These are phyloP conservation scores for Samia ricini DNA, from an alignment of 1,140 invertebrate species.

Conservation along the genomic window DNA sequence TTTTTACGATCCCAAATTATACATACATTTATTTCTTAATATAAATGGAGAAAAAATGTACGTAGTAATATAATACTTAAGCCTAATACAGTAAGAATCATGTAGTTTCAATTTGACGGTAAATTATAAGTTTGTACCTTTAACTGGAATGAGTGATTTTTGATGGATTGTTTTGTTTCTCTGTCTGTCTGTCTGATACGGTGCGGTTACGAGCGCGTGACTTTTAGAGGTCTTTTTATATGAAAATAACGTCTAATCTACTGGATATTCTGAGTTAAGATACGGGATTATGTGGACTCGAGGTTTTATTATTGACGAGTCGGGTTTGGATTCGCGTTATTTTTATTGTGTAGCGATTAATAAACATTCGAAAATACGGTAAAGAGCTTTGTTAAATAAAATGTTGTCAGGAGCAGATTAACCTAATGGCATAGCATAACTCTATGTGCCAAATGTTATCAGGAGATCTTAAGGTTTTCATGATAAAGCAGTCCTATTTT, in stretches of 20 bases:
- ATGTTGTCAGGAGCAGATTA: no score
- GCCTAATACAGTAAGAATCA: not conserved
- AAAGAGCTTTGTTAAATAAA: no score
- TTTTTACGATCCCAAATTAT: conserved; percentile 41
- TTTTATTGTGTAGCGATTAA: no score
- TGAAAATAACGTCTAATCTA: not conserved
- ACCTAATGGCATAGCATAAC: no score
- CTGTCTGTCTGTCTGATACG: conserved; percentile 22
- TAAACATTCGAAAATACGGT: no score
- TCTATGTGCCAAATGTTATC: no score
- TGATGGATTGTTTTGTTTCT: conserved; percentile 28
- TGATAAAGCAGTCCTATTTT: no score
- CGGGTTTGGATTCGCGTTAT: not conserved
- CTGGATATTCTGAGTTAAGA: not conserved
- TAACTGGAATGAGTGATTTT: conserved; percentile 15
- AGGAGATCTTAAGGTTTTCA: no score
- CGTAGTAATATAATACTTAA: not conserved
- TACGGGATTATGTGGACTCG: not conserved
- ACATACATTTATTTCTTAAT: conserved; percentile 13
- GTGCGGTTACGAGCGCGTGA: conserved; percentile 8
- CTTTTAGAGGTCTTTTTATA: not conserved
- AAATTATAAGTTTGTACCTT: not conserved
- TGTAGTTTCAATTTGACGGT: not conserved
- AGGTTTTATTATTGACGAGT: not conserved
- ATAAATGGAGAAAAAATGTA: not conserved